Percentiles rank a stretch among this genome's conserved stretches.
Evolutionary conservation across 2,113 vertebrate species (phyloP).

Genomic region (Xerus inauris): DNA sequence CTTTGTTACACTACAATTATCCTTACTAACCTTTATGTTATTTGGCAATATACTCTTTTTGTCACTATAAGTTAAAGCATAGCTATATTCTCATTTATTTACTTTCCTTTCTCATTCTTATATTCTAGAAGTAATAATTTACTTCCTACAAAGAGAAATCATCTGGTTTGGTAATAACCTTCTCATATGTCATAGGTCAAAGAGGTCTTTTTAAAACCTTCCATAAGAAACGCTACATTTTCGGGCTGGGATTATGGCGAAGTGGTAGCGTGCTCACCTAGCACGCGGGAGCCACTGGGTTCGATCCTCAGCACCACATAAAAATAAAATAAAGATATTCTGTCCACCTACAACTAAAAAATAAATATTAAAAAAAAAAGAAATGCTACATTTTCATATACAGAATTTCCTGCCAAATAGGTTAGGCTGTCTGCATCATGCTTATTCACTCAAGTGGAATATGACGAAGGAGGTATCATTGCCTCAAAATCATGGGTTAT

Average conservation of each 20-base stretch:
- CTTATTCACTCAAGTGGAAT: constrained; percentile 19
- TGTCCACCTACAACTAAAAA: too few relatives aligned
- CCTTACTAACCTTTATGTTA: neutral
- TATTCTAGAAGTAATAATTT: constrained; percentile 7
- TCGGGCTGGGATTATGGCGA: too few relatives aligned
- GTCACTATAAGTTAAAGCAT: constrained; percentile 43
- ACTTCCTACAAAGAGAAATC: neutral
- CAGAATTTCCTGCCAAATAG: constrained; percentile 61
- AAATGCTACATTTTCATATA: constrained; percentile 42
- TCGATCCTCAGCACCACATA: too few relatives aligned
- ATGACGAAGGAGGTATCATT: constrained; percentile 33
- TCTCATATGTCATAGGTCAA: constrained; percentile 23
- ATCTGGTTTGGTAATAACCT: neutral
- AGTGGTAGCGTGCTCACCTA: too few relatives aligned
- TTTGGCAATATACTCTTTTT: neutral
- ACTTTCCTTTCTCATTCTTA: neutral
- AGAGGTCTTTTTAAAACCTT: constrained; percentile 18
- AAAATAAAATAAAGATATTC: too few relatives aligned
- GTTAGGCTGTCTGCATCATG: neutral
- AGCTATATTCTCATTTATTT: neutral
- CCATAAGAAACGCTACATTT: constrained; percentile 8
- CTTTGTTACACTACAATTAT: neutral
- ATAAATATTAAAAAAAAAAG: too few relatives aligned
- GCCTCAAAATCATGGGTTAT: constrained; percentile 41
- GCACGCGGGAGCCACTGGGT: too few relatives aligned